Evolutionary conservation across 2,113 vertebrate species (phyloP).

Genomic region (Thymallus thymallus): DNA sequence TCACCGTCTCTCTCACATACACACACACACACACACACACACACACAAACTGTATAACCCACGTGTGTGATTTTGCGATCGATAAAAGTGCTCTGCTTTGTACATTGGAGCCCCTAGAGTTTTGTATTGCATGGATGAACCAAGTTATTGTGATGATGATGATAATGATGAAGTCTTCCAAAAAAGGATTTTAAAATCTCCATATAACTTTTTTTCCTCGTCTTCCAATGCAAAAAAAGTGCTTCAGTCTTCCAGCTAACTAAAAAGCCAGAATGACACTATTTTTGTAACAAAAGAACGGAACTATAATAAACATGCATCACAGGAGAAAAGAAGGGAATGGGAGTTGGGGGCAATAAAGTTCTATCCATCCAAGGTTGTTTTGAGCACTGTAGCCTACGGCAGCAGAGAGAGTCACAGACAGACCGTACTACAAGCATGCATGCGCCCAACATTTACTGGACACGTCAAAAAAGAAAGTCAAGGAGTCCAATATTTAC

Average conservation of each 20-base stretch:
- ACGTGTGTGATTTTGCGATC: constrained; percentile 40
- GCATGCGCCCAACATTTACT: constrained; percentile 79
- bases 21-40: constrained; percentile 32
- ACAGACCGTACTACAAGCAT: constrained; percentile 63
- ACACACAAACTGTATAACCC: constrained; percentile 28
- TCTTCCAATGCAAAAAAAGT: constrained; percentile 69
- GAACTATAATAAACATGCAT: constrained; percentile 25
- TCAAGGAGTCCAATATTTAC: constrained; percentile 69
- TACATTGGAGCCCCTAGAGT: constrained; percentile 8
- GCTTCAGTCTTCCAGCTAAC: constrained; percentile 75
- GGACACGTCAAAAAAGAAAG: constrained; percentile 61
- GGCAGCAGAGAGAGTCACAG: constrained; percentile 34
- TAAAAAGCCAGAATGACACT: constrained; percentile 72
- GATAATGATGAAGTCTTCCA: constrained; percentile 63
- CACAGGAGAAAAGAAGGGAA: background rate
- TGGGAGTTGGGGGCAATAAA: constrained; percentile 8
- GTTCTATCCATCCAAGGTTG: constrained; percentile 22
- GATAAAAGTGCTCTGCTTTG: constrained; percentile 30
- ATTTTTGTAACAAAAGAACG: constrained; percentile 69
- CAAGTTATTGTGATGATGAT: constrained; percentile 51
- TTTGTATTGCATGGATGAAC: constrained; percentile 68
- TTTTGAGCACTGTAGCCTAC: constrained; percentile 17
- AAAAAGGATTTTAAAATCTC: constrained; percentile 58
- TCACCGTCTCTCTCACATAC: constrained; percentile 26
- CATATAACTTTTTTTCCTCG: constrained; percentile 47